Conservation (phyloP, 2,113 vertebrate species). For the Sporophila hypoxantha region DNA sequence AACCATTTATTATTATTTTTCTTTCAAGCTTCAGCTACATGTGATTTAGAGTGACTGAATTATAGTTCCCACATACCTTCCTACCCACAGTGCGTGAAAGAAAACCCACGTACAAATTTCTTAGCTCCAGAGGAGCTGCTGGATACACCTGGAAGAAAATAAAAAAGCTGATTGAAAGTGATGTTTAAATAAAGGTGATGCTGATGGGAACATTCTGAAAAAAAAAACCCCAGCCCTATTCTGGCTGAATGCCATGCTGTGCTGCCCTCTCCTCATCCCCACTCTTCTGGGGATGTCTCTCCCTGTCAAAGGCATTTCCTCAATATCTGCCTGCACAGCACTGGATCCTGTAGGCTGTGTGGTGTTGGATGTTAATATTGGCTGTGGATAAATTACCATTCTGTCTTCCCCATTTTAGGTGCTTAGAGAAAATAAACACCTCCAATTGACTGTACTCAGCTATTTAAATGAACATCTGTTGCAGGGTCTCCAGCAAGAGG, state of each 20-base stretch:
- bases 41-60: conserved; percentile 43
- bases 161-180: background rate
- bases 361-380: background rate
- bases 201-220: background rate
- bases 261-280: background rate
- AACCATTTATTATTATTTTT: conserved; percentile 45
- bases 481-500: background rate
- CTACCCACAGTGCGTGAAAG: background rate
- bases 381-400: background rate
- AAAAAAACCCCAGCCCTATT: background rate
- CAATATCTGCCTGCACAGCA: background rate
- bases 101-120: background rate
- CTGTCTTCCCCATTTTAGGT: background rate
- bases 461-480: background rate
- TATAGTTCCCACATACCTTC: conserved; percentile 28
- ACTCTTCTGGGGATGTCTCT: background rate
- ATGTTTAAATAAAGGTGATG: background rate
- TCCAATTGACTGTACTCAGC: background rate
- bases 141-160: conserved; percentile 20
- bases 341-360: background rate
- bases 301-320: conserved; percentile 11
- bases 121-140: background rate
- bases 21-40: conserved; percentile 36
- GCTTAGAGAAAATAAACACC: background rate
- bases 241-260: background rate